phyloP scores from a whole-genome alignment of 1,140 invertebrate genomes.

The Teleopsis dalmanni region DNA sequence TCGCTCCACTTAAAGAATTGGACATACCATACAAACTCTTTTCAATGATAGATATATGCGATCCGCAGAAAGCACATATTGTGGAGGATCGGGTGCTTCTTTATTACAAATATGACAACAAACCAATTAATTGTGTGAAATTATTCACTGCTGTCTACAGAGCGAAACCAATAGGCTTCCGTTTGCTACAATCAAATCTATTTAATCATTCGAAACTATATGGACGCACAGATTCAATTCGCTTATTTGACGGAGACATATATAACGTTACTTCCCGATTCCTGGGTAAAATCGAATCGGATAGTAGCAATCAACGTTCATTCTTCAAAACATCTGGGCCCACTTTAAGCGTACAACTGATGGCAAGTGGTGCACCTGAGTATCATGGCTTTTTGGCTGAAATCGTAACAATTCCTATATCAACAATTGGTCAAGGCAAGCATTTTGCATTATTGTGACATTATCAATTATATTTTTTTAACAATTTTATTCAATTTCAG shows the following conservation, averaged over 20 bases:
- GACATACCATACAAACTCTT: slow-evolving; percentile 92
- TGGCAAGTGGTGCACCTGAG: slow-evolving; percentile 87
- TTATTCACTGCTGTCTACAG: slow-evolving; percentile 82
- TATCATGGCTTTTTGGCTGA: slow-evolving; percentile 97
- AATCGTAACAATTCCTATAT: slow-evolving; percentile 88
- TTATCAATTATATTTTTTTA: not conserved
- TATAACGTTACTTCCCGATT: slow-evolving; percentile 73
- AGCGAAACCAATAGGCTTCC: slow-evolving; percentile 81
- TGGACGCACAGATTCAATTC: slow-evolving; percentile 74
- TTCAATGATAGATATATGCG: slow-evolving; percentile 92
- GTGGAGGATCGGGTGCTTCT: slow-evolving; percentile 85
- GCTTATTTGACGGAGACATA: slow-evolving; percentile 86
- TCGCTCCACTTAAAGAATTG: slow-evolving; percentile 71
- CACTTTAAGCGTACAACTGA: slow-evolving; percentile 83
- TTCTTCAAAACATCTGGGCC: slow-evolving; percentile 68
- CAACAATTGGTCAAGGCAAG: slow-evolving; percentile 81
- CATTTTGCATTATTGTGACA: slow-evolving; percentile 13
- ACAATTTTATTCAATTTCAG: slow-evolving; percentile 49
- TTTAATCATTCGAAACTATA: slow-evolving; percentile 81
- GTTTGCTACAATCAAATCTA: slow-evolving; percentile 87
- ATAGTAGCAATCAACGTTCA: slow-evolving; percentile 62
- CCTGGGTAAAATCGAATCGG: slow-evolving; percentile 64
- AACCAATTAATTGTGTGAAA: slow-evolving; percentile 94
- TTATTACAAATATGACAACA: slow-evolving; percentile 97
- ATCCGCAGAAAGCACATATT: slow-evolving; percentile 82